Percentiles rank a stretch among this genome's conserved stretches.
Conservation (phyloP, 2,888 invertebrate species). For the Ophion costatus region DNA sequence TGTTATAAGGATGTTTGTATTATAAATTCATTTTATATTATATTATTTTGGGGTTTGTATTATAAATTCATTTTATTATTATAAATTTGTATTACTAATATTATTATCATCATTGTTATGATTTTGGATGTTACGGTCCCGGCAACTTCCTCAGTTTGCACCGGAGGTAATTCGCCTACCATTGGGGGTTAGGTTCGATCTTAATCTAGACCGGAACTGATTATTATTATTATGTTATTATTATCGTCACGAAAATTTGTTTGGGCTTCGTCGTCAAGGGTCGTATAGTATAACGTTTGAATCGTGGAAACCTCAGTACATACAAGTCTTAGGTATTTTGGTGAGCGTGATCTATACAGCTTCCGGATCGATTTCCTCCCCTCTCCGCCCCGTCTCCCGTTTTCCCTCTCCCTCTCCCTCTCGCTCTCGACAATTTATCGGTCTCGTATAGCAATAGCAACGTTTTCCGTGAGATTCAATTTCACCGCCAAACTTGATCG, state of each 20-base stretch:
- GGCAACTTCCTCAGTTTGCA: too few species aligned
- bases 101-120: too few species aligned
- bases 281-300: slow-evolving; percentile 10
- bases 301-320: slow-evolving; percentile 34
- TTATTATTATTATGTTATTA: too few species aligned
- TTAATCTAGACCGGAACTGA: too few species aligned
- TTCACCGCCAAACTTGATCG: slow-evolving; percentile 67
- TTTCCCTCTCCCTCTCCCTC: not conserved
- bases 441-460: slow-evolving; percentile 49
- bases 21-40: too few species aligned
- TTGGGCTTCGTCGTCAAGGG: slow-evolving; percentile 20
- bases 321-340: slow-evolving; percentile 49
- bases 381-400: slow-evolving; percentile 1
- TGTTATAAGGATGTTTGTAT: too few species aligned
- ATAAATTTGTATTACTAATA: too few species aligned
- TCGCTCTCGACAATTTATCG: slow-evolving; percentile 59
- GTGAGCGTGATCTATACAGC: slow-evolving; percentile 58
- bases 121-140: too few species aligned
- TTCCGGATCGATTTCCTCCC: slow-evolving; percentile 55
- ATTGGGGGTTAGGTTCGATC: too few species aligned
- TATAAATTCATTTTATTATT: too few species aligned
- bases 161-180: too few species aligned
- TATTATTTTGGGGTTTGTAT: too few species aligned
- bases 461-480: slow-evolving; percentile 67
- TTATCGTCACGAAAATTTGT: not conserved